Base-by-base conservation (phyloP, 2,113 vertebrate genomes). In the Pedetes capensis region DNA sequence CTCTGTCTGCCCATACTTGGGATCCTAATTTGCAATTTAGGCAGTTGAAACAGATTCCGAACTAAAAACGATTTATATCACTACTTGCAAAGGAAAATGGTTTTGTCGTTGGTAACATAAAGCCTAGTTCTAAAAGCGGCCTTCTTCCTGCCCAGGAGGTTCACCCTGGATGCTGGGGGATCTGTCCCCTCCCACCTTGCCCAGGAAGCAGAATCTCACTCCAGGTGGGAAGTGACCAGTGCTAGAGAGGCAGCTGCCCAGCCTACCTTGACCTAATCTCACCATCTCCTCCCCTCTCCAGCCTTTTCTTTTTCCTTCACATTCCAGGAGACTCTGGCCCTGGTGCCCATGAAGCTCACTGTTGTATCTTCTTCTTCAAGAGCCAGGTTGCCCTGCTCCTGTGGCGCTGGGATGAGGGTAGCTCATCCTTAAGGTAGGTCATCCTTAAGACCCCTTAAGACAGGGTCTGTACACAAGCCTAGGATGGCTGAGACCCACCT, bases 71-170 rank as follows among this genome's bases (percentile, higher is more conserved):
- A 44, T 76, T 90, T 39, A 17, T 20, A 27, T 39, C 57, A 44
- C 29, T 82, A 27, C 39, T 71, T 68, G 42, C 74, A 92, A 63
- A 91, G 61, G 61, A 78, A 82, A 88, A 66, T 5, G 7, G 49
- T 79, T 93, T 68, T 71, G 27, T 90, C 39, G 11, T 53, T 44
- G 80, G 29, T 57, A 37, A 59, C 44, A 87, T 39, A 89, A 88
- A 94, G 47, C 18, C 61, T 89, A 75, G n/a, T n/a, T 93, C 59
- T 83, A 27, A 74, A 78, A 76, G 49, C 89, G 66, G 17, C 23
- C 63, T 63, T 79, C 44, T 59, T 88, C 53, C 83, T 2, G 39
- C 29, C 68, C 29, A 37, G 69, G 78, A 78, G 27, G 22, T 63
- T 91, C 51, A 18, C 16, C 0, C 23, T n/a, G 22, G 47, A 47